phyloP scores from a whole-genome alignment of 2,113 vertebrate genomes.

The Odocoileus hemionus region DNA sequence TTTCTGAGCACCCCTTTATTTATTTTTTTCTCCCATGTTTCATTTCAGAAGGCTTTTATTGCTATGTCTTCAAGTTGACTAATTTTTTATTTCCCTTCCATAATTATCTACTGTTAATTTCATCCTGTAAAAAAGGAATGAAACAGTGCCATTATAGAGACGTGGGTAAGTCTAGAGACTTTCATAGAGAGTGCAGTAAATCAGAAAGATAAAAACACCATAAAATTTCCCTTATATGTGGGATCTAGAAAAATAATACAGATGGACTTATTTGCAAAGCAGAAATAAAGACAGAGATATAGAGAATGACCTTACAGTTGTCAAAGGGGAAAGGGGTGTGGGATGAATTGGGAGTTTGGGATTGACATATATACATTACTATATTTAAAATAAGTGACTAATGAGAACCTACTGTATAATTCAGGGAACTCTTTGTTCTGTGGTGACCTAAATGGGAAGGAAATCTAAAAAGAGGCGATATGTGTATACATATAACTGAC shows the following conservation, averaged over 20 bases:
- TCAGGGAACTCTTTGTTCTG: background rate
- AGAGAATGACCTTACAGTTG: background rate
- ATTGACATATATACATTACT: background rate
- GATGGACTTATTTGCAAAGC: background rate
- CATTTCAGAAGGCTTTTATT: background rate
- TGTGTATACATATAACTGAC: background rate
- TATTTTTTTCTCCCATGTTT: background rate
- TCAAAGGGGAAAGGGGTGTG: background rate
- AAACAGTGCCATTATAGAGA: background rate
- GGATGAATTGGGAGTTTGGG: background rate
- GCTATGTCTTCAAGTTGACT: background rate
- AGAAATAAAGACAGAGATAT: background rate
- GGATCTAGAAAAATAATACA: background rate
- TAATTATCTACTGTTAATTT: background rate
- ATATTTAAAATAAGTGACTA: background rate
- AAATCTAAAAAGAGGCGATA: background rate
- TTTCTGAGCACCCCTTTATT: background rate
- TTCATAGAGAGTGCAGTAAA: background rate
- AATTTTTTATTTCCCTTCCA: background rate
- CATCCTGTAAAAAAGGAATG: background rate
- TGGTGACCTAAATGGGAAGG: background rate
- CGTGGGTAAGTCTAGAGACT: background rate
- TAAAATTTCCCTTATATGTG: background rate
- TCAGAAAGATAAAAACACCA: background rate
- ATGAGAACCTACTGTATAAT: background rate